Base-by-base conservation (phyloP, 1,140 invertebrate species). In the Drosophila nebulosa region DNA sequence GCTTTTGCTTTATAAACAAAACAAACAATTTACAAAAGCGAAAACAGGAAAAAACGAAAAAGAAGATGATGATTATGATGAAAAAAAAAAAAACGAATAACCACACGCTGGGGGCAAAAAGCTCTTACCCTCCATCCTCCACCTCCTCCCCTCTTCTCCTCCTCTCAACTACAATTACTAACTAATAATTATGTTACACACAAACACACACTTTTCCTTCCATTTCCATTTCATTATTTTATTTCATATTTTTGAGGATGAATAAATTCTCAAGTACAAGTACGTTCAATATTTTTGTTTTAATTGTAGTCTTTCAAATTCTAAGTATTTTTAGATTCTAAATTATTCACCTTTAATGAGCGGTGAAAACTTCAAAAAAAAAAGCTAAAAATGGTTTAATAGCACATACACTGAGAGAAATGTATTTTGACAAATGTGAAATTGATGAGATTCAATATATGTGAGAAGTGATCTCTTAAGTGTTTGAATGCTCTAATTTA, bases 281-380 rank as follows among this genome's bases (percentile, higher is more conserved):
- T 22, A 35, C 12, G 9, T 22, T 9, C 10, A 42, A 42, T 30
- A 16, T 55, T 14, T 50, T 50, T 16, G n/a, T 55, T 27, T 55
- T 55, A 55, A 55, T 55, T 55, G 52, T 30, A 30, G 52, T 26
- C 24, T 30, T 55, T 30, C 39, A 18, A 55, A 55, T 55, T 55
- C 52, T 26, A 55, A 55, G 35, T 72, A 65, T 50, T 53, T 66
- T 39, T 69, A 73, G 39, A 21, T 52, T 39, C 64, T 59, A 67
- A 79, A 78, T 83, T 77, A 80, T 83, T 76, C 74, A 81, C 78
- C 64, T 75, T 66, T 86, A 81, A 88, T 86, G 83, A 86, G 74
- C 55, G 61, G 64, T 56, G 36, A 79, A 57, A 66, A 76, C 64
- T 79, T 79, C 69, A 78, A 76, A 65, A 59, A 68, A 55, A 50